Base-by-base conservation (phyloP, 1,140 invertebrate species). In the Sycophaga agraensis region DNA sequence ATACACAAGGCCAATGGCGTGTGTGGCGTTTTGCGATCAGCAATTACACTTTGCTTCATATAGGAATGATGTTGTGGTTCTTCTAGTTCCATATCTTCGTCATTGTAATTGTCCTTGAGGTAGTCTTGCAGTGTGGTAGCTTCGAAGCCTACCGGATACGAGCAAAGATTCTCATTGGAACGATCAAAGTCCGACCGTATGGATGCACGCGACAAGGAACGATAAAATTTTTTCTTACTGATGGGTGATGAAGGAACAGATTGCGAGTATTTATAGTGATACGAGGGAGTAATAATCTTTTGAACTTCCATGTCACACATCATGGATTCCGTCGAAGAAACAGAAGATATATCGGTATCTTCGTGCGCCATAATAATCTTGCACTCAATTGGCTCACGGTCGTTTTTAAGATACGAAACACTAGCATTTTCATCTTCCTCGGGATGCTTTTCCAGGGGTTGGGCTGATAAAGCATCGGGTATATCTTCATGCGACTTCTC, bases 71-170 rank as follows among this genome's bases (percentile, higher is more conserved):
- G 58, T 39, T 42, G 35, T 16, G 48, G 46, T 56, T 64, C 75
- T 16, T 71, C 70, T 7, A 75, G 72, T 26, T 81, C 75, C 68
- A 80, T 79, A 53, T 82, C 79, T 59, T 80, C 77, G n/a, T 84
- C 80, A 43, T 83, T 79, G 17, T 77, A 75, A 26, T 82, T 75
- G 22, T 80, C 78, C 14, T 79, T 70, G 9, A 76, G 59, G 59
- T 81, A 71, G 7, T 75, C 70, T 16, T 74, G 73, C 8, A 80
- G 48, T 0, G 63, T 50, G 1, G 66, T 66, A 5, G 66, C 61
- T n/a, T 80, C 75, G 16, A 79, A 73, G 14, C 70, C 73, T 6
- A 67, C 57, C 7, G 76, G 71, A 58, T 78, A 76, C 12, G 65
- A 28, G 60, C 64, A 73, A 2, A 79, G 55, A 66, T 76, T 76